Base-by-base conservation (phyloP, 2,797 vertebrate species). In the Lindbergichthys nudifrons region DNA sequence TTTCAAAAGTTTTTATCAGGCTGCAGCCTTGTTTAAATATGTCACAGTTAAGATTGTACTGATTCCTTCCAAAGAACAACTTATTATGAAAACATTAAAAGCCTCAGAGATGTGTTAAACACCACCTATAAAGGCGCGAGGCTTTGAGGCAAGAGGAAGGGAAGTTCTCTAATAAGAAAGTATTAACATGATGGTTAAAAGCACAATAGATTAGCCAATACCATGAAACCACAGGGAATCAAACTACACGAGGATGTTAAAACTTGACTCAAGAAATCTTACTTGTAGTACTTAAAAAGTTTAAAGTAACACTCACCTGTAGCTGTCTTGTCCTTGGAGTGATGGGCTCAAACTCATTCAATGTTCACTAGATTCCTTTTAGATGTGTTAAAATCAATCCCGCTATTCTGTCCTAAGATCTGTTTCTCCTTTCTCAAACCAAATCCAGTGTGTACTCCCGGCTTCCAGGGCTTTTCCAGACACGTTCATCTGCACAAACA, bases 291-390 rank as follows among this genome's bases (percentile, higher is more conserved):
- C 5, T 30, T n/a, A 16, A 69, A 58, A 56, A 14, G 14, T 8
- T 45, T 11, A 77, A 73, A 56, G 50, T 23, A 75, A 15, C 61
- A 81, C 88, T 90, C 72, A 91, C 91, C 85, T 84, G 70, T 57
- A 43, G 39, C 23, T 21, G 45, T 65, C 30, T 74, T 61, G 19
- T 80, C 39, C 64, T 76, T 16, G 2, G 3, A 21, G 52, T 36
- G 32, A 71, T n/a, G 32, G 73, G 46, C 43, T 70, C 30, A 62
- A 64, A 76, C 52, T 57, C 63, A 61, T 60, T 53, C 57, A 52
- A 30, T 0, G 32, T 70, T 36, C 42, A 36, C 26, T 57, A 3
- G 12, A 12, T 13, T 85, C 23, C 57, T 65, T 26, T 60, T 26
- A 60, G n/a, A 52, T 30, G 26, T 56, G 12, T 15, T 63, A 0